Conservation (phyloP, 2,888 invertebrate species). For the Amblyjoppa fuscipennis region DNA sequence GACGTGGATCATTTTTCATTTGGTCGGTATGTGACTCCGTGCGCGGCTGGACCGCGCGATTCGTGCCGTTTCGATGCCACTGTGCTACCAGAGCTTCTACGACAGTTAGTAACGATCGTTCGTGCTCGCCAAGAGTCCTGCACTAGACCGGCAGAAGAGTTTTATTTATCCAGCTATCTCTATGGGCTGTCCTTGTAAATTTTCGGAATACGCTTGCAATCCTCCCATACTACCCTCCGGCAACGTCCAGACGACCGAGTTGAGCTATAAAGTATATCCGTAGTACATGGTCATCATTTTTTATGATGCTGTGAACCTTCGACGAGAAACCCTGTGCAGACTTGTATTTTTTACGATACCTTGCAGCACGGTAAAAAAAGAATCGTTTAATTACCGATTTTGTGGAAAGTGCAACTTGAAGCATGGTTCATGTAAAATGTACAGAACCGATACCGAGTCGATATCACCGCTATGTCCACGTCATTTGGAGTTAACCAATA, state of each 20-base stretch:
- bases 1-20: slow-evolving; percentile 71
- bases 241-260: slow-evolving; percentile 1
- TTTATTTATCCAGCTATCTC: slow-evolving; percentile 59
- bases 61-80: slow-evolving; percentile 55
- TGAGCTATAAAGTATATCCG: slow-evolving; percentile 13
- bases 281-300: slow-evolving; percentile 4
- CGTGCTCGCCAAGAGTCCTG: slow-evolving; percentile 55
- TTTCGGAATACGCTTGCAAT: slow-evolving; percentile 48
- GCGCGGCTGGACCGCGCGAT: slow-evolving; percentile 58
- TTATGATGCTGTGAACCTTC: neutral
- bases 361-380: neutral
- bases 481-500: neutral
- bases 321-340: neutral
- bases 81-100: slow-evolving; percentile 38
- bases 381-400: neutral
- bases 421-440: neutral
- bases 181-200: slow-evolving; percentile 53
- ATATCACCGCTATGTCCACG: neutral
- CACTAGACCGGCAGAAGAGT: slow-evolving; percentile 22
- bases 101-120: slow-evolving; percentile 69
- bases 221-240: neutral
- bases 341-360: neutral
- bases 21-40: slow-evolving; percentile 56
- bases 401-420: neutral
- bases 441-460: neutral